These are phyloP conservation scores for Neodiprion fabricii DNA, from an alignment of 1,140 invertebrate species.

Conservation along the genomic window DNA sequence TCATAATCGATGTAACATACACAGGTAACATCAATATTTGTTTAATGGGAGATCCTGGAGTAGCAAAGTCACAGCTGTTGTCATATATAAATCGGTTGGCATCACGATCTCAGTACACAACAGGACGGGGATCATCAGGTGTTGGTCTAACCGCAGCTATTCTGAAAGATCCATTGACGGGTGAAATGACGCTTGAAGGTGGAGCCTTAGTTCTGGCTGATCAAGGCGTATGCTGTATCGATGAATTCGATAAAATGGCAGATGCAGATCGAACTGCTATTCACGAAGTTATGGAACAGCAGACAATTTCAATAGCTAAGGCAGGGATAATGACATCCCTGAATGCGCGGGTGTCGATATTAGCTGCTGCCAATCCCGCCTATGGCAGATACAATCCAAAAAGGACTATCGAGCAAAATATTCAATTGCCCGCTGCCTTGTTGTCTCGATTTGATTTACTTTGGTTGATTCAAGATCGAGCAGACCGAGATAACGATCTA, in stretches of 20 bases:
- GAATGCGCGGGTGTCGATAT: conserved; percentile 95
- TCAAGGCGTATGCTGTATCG: conserved; percentile 98
- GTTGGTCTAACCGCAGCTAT: conserved; percentile 98
- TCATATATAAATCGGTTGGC: conserved; percentile 95
- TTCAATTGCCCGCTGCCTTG: conserved; percentile 97
- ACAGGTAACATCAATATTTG: conserved; percentile 96
- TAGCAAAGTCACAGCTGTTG: conserved; percentile 97
- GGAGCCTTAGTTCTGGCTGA: conserved; percentile 98
- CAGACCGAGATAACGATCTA: conserved; percentile 92
- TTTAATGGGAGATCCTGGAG: conserved; percentile 99
- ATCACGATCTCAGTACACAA: conserved; percentile 92
- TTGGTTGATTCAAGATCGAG: conserved; percentile 96
- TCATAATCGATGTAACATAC: conserved; percentile 24
- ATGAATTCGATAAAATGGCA: conserved; percentile 99
- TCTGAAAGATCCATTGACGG: conserved; percentile 96
- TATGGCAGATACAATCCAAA: conserved; percentile 98
- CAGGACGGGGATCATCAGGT: conserved; percentile 95
- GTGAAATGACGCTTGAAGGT: conserved; percentile 97
- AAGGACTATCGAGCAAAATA: conserved; percentile 94
- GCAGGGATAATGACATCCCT: conserved; percentile 98
- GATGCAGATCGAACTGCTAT: conserved; percentile 96
- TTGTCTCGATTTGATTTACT: conserved; percentile 97
- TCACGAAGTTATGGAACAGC: conserved; percentile 99
- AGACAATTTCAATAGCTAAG: conserved; percentile 99
- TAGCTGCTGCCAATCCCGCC: conserved; percentile 98